Conservation (phyloP, 2,888 invertebrate species). For the Acleris holmiana region DNA sequence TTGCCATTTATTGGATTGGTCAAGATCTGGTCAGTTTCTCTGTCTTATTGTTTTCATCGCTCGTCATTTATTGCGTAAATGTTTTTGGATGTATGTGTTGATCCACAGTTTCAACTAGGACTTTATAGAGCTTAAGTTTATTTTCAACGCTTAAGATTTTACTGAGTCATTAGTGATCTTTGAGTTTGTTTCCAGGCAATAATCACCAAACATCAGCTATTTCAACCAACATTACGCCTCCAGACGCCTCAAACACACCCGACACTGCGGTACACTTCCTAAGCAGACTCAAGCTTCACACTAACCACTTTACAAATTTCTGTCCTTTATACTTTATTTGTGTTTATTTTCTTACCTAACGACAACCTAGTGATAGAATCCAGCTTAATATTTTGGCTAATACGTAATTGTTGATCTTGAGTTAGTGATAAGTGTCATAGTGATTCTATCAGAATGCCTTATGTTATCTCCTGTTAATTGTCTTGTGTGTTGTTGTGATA, state of each 20-base stretch:
- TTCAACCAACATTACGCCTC: conserved; percentile 65
- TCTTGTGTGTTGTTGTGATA: conserved; percentile 8
- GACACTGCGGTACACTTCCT: conserved; percentile 71
- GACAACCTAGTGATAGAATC: conserved; percentile 16
- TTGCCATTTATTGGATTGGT: background rate
- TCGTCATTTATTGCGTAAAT: background rate
- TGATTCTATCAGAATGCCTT: conserved; percentile 1
- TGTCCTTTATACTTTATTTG: background rate
- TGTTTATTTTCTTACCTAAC: background rate
- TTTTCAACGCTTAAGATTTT: conserved; percentile 9
- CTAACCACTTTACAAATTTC: conserved; percentile 44
- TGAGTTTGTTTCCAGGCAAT: conserved; percentile 71
- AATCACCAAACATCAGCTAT: conserved; percentile 64
- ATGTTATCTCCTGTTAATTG: conserved; percentile 6
- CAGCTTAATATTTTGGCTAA: conserved; percentile 1
- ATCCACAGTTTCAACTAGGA: conserved; percentile 4
- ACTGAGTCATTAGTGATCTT: conserved; percentile 29
- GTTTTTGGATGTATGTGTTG: background rate
- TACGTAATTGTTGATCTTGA: background rate
- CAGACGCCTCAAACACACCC: conserved; percentile 58
- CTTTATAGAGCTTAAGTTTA: conserved; percentile 15
- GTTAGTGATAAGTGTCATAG: conserved; percentile 15
- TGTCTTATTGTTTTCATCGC: background rate
- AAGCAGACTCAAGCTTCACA: conserved; percentile 45
- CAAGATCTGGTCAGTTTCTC: background rate